phyloP scores from a whole-genome alignment of 2,113 vertebrate genomes.

The Rhinopomastus cyanomelas region DNA sequence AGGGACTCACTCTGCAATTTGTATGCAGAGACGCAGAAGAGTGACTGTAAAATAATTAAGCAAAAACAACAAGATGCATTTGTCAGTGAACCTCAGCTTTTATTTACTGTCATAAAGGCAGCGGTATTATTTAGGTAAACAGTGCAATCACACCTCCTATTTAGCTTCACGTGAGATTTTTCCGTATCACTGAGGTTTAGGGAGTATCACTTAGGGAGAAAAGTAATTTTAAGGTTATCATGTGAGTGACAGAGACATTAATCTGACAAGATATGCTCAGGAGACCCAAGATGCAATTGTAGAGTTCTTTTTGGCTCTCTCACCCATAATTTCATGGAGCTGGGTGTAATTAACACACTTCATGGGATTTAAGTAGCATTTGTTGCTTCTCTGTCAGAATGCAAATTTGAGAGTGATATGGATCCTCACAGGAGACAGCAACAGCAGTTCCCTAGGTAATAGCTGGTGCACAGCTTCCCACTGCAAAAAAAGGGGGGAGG shows the following conservation, averaged over 20 bases:
- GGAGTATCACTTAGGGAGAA: conserved; percentile 68
- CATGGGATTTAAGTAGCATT: conserved; percentile 74
- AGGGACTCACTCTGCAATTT: background rate
- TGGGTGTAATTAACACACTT: conserved; percentile 77
- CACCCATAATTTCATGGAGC: conserved; percentile 65
- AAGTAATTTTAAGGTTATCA: conserved; percentile 74
- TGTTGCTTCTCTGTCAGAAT: conserved; percentile 73
- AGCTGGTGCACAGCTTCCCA: conserved; percentile 48
- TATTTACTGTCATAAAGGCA: conserved; percentile 51
- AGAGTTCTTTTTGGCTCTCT: conserved; percentile 65
- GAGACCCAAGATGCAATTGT: conserved; percentile 52
- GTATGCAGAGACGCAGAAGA: background rate
- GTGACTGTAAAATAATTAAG: conserved; percentile 23
- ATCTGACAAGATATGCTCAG: conserved; percentile 71
- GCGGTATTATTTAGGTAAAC: conserved; percentile 62
- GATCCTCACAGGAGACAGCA: conserved; percentile 64
- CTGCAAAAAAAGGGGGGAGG: rapidly evolving
- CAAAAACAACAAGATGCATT: background rate
- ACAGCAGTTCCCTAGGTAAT: conserved; percentile 72
- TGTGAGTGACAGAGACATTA: conserved; percentile 73
- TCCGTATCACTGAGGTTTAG: conserved; percentile 41
- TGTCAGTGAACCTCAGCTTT: conserved; percentile 39
- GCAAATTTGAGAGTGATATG: conserved; percentile 74
- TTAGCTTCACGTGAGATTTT: conserved; percentile 51
- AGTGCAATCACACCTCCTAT: conserved; percentile 39